Base-by-base conservation (phyloP, 2,113 vertebrate genomes). In the Casuarius casuarius region DNA sequence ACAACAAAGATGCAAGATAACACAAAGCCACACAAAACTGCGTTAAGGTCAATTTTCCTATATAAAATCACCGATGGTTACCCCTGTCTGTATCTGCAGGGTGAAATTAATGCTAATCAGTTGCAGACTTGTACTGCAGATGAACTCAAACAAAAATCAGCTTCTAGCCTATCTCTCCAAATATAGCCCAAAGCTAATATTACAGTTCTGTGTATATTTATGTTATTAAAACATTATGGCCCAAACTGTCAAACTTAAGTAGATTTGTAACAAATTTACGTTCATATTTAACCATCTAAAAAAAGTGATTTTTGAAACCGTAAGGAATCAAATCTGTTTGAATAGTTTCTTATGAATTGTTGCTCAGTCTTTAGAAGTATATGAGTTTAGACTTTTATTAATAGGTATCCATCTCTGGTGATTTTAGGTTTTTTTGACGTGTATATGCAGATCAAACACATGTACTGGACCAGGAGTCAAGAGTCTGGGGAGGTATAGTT, bases 61-160 rank as follows among this genome's bases (percentile, higher is more conserved):
- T 73, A 18, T 71, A 66, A n/a, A 89, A 75, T 76, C 58, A 66
- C 10, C 28, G 23, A 61, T 67, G 44, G 38, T 73, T 70, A 81
- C 58, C 54, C 77, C 54, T 42, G 16, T 73, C 49, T 8, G n/a
- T 73, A 80, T 29, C 61, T 83, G 26, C 59, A 90, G 91, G 61
- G 63, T 85, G 81, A 94, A 94, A 89, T 91, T 76, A 91, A 87
- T 75, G 72, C 18, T 97, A 95, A 95, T 96, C 75, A 95, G 28
- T 96, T 95, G 59, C 95, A 97, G 91, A n/a, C 56, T 86, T 95
- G 94, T 85, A 95, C 91, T 94, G 67, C 78, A 67, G 89, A 92
- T 95, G 92, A 97, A 94, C 87, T 96, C 74, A 38, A 73, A 59
- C 42, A 76, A 91, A 91, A 94, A 68, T 10, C 77, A 31, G 67